Percentiles rank a stretch among this genome's conserved stretches.
Evolutionary conservation across 1,140 invertebrate genomes (phyloP).

Genomic region (Aphelinus atriplicis): DNA sequence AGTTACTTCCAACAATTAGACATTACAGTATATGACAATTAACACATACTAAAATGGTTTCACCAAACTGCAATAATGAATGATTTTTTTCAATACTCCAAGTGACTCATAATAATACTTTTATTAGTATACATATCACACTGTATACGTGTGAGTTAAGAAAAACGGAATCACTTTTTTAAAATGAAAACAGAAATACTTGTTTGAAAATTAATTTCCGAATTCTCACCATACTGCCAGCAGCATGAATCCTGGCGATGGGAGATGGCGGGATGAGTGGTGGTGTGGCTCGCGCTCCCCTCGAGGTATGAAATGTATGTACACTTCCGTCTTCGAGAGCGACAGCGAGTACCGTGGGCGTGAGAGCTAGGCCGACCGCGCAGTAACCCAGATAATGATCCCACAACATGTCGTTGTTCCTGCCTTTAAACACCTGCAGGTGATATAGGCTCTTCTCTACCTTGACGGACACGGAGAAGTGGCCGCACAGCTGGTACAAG

Average conservation of each 20-base stretch:
- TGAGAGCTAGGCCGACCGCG: constrained; percentile 57
- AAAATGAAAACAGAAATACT: too few species aligned
- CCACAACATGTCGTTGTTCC: constrained; percentile 65
- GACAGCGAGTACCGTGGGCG: constrained; percentile 68
- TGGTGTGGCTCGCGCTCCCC: constrained; percentile 70
- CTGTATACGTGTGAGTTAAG: too few species aligned
- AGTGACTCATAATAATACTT: not conserved
- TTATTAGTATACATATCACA: too few species aligned
- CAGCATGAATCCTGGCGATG: constrained; percentile 63
- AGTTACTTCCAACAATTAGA: too few species aligned
- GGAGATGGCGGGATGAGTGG: constrained; percentile 72
- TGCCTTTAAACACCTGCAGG: constrained; percentile 68
- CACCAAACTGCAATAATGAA: too few species aligned
- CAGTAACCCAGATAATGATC: constrained; percentile 61
- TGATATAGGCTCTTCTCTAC: constrained; percentile 59
- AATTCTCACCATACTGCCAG: constrained; percentile 55
- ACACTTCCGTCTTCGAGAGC: constrained; percentile 75
- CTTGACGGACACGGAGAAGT: constrained; percentile 59
- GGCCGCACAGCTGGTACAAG: constrained; percentile 60
- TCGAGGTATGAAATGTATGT: constrained; percentile 70
- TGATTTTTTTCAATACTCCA: too few species aligned
- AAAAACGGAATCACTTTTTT: too few species aligned
- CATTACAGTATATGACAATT: too few species aligned
- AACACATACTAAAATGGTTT: too few species aligned
- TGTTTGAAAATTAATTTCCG: not conserved